These are phyloP conservation scores for Cryptomyrus ogoouensis DNA, from an alignment of 2,113 vertebrate species.

Conservation along the genomic window DNA sequence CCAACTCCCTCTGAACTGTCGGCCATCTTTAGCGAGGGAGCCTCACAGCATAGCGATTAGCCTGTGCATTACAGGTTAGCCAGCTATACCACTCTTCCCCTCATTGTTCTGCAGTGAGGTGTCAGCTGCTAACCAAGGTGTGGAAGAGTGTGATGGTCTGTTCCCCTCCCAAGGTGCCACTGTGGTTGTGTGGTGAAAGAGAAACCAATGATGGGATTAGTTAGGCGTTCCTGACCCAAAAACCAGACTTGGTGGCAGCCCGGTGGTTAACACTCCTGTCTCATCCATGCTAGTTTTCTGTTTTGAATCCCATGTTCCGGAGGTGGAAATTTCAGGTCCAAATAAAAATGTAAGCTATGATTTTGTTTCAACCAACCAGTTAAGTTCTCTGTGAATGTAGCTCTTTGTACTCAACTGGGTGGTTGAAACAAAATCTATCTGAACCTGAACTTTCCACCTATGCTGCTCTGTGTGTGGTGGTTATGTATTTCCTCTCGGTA, in stretches of 20 bases:
- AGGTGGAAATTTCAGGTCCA: neutral
- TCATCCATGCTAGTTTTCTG: neutral
- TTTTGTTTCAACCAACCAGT: neutral
- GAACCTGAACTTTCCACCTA: neutral
- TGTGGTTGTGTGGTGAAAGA: neutral
- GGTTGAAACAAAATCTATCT: neutral
- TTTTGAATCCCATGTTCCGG: neutral
- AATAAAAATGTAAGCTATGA: neutral
- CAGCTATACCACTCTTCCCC: neutral
- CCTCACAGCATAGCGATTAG: neutral
- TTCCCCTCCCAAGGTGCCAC: neutral
- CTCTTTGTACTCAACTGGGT: neutral
- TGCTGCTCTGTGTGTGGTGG: neutral
- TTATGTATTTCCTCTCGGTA: neutral
- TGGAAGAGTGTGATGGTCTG: neutral
- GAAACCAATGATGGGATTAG: neutral
- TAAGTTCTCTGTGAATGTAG: neutral
- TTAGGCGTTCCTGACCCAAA: neutral
- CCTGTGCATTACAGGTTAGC: neutral
- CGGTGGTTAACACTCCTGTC: neutral
- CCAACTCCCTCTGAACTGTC: neutral
- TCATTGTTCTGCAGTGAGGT: neutral
- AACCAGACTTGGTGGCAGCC: neutral
- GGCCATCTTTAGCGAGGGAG: neutral
- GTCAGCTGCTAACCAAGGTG: neutral